Percentiles rank a stretch among this genome's conserved stretches.
Evolutionary conservation across 1,140 invertebrate genomes (phyloP).

Genomic region (Monochamus saltuarius): DNA sequence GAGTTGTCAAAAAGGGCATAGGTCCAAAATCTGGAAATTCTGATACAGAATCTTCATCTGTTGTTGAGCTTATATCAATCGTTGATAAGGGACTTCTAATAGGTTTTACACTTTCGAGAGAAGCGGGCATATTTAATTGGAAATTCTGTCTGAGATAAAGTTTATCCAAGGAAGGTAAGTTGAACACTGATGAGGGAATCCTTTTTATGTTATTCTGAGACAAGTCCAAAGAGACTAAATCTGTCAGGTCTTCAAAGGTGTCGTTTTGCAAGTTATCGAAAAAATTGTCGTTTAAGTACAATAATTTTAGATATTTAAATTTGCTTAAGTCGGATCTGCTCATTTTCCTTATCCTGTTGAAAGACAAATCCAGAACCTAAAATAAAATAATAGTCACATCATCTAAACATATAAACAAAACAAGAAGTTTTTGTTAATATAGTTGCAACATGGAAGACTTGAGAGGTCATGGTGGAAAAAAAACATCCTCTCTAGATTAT

Average conservation of each 20-base stretch:
- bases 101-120: constrained; percentile 33
- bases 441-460: not conserved
- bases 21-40: constrained; percentile 37
- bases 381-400: constrained; percentile 32
- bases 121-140: constrained; percentile 38
- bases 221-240: constrained; percentile 37
- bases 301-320: constrained; percentile 58
- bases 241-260: constrained; percentile 49
- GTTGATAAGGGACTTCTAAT: constrained; percentile 33
- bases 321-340: constrained; percentile 56
- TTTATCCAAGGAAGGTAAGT: constrained; percentile 59
- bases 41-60: constrained; percentile 22
- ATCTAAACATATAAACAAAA: not conserved
- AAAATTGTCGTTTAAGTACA: constrained; percentile 63
- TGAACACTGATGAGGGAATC: constrained; percentile 58
- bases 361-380: constrained; percentile 64
- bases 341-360: constrained; percentile 62
- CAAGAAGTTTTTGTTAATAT: not conserved
- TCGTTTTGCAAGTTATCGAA: constrained; percentile 60
- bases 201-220: constrained; percentile 44
- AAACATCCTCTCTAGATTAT: not conserved
- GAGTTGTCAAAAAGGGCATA: constrained; percentile 29
- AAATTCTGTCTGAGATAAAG: constrained; percentile 60
- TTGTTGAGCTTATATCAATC: constrained; percentile 40
- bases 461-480: not conserved